Base-by-base conservation (phyloP, 2,113 vertebrate genomes). In the Hippocampus guttulatus region DNA sequence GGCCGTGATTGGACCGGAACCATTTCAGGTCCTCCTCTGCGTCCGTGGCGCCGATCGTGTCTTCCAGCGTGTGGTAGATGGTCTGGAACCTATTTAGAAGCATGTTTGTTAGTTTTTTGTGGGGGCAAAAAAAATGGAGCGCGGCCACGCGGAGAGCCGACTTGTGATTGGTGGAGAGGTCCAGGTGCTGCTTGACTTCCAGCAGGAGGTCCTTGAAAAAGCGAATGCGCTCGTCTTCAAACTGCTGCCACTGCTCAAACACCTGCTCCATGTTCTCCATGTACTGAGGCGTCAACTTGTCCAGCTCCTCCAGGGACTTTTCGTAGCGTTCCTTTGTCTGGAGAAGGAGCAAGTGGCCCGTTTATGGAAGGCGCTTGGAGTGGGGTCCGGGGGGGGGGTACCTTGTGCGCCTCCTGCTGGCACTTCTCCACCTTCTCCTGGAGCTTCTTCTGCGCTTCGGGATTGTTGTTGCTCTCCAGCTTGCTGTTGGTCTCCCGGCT, bases 231-330 rank as follows among this genome's bases (percentile, higher is more conserved):
- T 96, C 96, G 18, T 96, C 95, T 81, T 99, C 97, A 72, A 95
- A 98, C 90, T 96, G 94, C 89, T 99, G 97, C 86, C 96, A 97
- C 84, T 98, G 95, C 54, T 98, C 96, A 18, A 99, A 99, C 38
- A 97, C 95, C 81, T 96, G 96, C 87, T 99, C 96, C 97, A 98
- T 99, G 88, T 98, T 98, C 88, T 98, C 96, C 94, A 98, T 97
- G 62, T 98, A 98, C 77, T 97, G 96, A 52, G 96, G 96, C 0
- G 94, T 98, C 62, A 92, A 64, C 86, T 94, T 94, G 84, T 96
- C 92, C 8, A 99, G 90, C 66, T 98, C 96, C 49, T 97, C 95
- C 55, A 98, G 89, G 1, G 94, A 90, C 82, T 98, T 98, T 78
- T 95, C 93, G 18, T 99, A 98, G 52, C 95, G 95, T 71, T 99